phyloP scores from a whole-genome alignment of 2,888 invertebrate species.

The Platycnemis pennipes region DNA sequence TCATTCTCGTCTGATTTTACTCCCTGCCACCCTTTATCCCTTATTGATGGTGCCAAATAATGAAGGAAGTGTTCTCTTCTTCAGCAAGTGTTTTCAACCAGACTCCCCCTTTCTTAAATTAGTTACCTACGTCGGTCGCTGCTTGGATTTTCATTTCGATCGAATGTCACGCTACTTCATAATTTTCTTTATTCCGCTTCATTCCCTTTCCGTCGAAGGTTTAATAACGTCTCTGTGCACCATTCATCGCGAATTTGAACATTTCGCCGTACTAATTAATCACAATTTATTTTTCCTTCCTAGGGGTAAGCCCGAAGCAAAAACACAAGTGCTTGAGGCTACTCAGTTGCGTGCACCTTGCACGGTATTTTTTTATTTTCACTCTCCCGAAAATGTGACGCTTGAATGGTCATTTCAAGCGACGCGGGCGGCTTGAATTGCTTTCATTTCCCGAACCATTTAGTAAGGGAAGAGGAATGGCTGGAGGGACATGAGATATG shows the following conservation, averaged over 20 bases:
- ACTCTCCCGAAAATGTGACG: not conserved
- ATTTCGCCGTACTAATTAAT: not conserved
- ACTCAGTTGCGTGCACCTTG: conserved; percentile 32
- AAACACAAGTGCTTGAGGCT: not conserved
- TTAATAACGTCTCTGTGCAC: not conserved
- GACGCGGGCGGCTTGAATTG: conserved; percentile 24
- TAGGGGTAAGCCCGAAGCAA: not conserved
- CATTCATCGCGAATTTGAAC: not conserved
- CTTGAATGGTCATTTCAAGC: conserved; percentile 22
- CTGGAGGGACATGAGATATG: not conserved
- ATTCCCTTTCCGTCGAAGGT: conserved; percentile 26
- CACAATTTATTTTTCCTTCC: not conserved
- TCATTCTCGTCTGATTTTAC: too few relatives aligned
- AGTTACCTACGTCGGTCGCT: not conserved
- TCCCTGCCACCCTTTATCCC: too few relatives aligned
- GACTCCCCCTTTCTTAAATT: too few relatives aligned
- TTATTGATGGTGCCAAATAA: too few relatives aligned
- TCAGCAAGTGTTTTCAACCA: too few relatives aligned
- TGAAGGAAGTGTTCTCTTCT: too few relatives aligned
- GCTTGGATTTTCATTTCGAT: conserved; percentile 9
- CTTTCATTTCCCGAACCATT: not conserved
- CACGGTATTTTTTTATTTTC: not conserved
- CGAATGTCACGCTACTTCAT: not conserved
- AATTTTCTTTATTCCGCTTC: not conserved
- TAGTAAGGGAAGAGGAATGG: not conserved